A percentile compares a stretch with the other conserved stretches of the same genome.
Evolutionary conservation across 2,113 vertebrate genomes (phyloP).

Genomic region (Microcebus ravelobensis): DNA sequence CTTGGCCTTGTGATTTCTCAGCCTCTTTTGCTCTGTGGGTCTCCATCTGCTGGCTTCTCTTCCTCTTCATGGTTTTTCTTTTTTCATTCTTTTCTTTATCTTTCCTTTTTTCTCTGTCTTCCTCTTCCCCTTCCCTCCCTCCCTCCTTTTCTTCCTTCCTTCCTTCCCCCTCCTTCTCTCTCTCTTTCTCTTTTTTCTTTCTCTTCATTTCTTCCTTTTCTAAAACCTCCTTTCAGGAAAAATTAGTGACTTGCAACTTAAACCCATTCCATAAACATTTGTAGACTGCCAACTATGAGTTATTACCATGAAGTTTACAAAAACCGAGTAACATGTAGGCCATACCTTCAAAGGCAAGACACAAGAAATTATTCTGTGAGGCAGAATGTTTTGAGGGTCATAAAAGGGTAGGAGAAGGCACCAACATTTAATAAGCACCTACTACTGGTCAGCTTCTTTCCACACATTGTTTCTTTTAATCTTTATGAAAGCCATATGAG

Average conservation of each 20-base stretch:
- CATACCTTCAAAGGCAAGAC: background rate
- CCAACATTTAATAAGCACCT: background rate
- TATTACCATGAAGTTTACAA: background rate
- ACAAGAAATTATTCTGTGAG: background rate
- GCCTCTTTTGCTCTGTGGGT: too few relatives aligned
- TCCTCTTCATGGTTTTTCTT: background rate
- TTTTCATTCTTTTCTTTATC: background rate
- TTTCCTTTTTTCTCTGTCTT: too few relatives aligned
- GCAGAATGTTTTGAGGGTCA: background rate
- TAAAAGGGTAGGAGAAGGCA: background rate
- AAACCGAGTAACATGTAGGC: background rate
- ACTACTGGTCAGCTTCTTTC: background rate
- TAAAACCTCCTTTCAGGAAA: background rate
- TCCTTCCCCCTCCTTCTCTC: fast-evolving
- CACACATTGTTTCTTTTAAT: background rate
- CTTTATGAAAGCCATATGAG: background rate
- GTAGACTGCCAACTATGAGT: background rate
- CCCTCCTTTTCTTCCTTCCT: too few relatives aligned
- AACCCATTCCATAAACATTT: background rate
- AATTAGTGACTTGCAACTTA: background rate
- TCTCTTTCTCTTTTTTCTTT: background rate
- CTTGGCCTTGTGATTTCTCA: background rate
- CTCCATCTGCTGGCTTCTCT: background rate
- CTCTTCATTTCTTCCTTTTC: background rate
- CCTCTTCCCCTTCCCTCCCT: fast-evolving